Evolutionary conservation across 2,797 vertebrate genomes (phyloP).

Genomic region (Linurgus olivaceus): DNA sequence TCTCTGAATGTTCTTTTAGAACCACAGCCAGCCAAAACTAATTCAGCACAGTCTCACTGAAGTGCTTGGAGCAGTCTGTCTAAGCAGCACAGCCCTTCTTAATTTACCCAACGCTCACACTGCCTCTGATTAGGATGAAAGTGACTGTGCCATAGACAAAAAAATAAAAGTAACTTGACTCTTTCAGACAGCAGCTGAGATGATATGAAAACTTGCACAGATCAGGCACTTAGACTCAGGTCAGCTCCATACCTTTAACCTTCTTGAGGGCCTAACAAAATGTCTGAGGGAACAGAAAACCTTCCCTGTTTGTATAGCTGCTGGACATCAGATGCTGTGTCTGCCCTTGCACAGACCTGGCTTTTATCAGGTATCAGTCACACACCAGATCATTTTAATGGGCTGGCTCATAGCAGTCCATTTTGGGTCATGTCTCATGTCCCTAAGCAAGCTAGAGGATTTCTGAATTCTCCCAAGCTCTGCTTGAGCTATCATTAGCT

Average conservation of each 20-base stretch:
- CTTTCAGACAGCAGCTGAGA: background rate
- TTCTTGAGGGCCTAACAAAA: background rate
- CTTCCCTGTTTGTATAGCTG: background rate
- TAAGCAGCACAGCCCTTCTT: conserved; percentile 61
- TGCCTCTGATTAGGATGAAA: conserved; percentile 34
- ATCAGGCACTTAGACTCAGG: background rate
- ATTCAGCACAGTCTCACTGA: conserved; percentile 48
- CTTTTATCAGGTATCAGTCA: background rate
- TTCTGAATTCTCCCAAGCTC: background rate
- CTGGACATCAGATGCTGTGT: background rate
- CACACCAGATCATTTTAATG: background rate
- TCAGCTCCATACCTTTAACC: background rate
- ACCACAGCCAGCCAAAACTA: conserved; percentile 46
- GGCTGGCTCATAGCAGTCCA: background rate
- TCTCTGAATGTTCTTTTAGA: conserved; percentile 62
- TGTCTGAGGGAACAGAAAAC: background rate
- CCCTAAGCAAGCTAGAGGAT: background rate
- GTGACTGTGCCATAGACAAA: background rate
- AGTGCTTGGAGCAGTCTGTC: conserved; percentile 54
- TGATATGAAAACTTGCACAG: background rate
- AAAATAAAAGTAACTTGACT: conserved; percentile 18
- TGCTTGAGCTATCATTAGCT: background rate
- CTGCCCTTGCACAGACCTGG: background rate
- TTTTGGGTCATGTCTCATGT: background rate
- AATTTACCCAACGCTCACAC: conserved; percentile 10